phyloP scores from a whole-genome alignment of 2,888 invertebrate species.

The Eumacrocentrus americanus region DNA sequence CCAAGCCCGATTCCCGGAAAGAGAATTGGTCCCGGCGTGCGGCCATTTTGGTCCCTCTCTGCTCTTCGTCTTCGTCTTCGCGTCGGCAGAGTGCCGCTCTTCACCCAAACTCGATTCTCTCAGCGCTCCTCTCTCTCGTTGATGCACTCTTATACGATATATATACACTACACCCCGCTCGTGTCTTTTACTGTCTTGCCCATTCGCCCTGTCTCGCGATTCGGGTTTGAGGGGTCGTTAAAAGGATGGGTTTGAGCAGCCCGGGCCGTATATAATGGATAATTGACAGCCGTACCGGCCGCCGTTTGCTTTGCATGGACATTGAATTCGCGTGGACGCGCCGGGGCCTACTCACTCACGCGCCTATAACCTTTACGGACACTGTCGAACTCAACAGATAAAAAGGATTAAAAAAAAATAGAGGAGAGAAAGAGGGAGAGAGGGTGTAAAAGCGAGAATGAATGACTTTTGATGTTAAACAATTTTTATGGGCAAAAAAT shows the following conservation, averaged over 20 bases:
- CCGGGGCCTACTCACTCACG: slow-evolving; percentile 2
- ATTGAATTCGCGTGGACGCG: slow-evolving; percentile 55
- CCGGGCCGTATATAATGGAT: slow-evolving; percentile 62
- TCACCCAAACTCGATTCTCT: slow-evolving; percentile 20
- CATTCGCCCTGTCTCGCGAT: slow-evolving; percentile 36
- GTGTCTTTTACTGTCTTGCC: slow-evolving; percentile 30
- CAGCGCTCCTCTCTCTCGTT: slow-evolving; percentile 23
- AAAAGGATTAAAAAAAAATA: not conserved
- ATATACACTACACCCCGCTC: slow-evolving; percentile 28
- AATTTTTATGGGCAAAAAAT: not conserved
- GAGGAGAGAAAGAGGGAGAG: not conserved
- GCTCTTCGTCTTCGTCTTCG: slow-evolving; percentile 1
- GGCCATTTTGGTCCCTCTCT: not conserved
- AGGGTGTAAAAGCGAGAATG: not conserved
- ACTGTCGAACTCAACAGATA: slow-evolving; percentile 12
- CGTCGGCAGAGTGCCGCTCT: not conserved
- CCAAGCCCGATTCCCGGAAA: slow-evolving; percentile 48
- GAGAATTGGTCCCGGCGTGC: slow-evolving; percentile 2
- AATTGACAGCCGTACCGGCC: slow-evolving; percentile 60
- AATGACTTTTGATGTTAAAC: not conserved
- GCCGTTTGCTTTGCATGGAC: slow-evolving; percentile 61
- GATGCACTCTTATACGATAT: no score
- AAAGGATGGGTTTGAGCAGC: slow-evolving; percentile 58
- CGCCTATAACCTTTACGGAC: slow-evolving; percentile 9
- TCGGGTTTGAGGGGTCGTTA: slow-evolving; percentile 57